Percentiles rank a stretch among this genome's conserved stretches.
Evolutionary conservation across 1,140 invertebrate genomes (phyloP).

Genomic region (Nomia melanderi): DNA sequence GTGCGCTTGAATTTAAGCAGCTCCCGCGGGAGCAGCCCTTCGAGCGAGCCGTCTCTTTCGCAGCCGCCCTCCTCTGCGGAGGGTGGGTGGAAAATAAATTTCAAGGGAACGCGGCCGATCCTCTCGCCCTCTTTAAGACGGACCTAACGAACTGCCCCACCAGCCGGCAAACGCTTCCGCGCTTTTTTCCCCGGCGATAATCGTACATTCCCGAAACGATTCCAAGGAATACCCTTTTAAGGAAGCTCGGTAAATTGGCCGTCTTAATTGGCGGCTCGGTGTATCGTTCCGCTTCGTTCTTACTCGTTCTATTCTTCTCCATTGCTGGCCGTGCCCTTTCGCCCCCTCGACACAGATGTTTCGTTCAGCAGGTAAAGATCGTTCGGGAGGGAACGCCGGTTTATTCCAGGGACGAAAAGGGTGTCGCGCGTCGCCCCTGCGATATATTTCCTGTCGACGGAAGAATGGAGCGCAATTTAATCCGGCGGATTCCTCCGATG

Average conservation of each 20-base stretch:
- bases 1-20: conserved; percentile 59
- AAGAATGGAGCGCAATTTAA: conserved; percentile 30
- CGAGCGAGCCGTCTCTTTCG: neutral
- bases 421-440: conserved; percentile 1
- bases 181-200: conserved; percentile 11
- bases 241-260: conserved; percentile 23
- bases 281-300: neutral
- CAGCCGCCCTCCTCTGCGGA: too few relatives aligned
- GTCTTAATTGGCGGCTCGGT: conserved; percentile 32
- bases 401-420: conserved; percentile 4
- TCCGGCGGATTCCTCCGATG: conserved; percentile 55
- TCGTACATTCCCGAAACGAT: conserved; percentile 20
- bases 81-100: neutral
- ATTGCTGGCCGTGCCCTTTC: neutral
- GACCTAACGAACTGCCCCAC: conserved; percentile 20
- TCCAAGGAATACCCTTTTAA: conserved; percentile 25
- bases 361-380: conserved; percentile 20
- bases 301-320: too few relatives aligned
- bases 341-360: conserved; percentile 7
- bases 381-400: conserved; percentile 14
- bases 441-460: neutral
- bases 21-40: conserved; percentile 26
- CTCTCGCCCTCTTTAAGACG: neutral
- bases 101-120: neutral
- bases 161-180: neutral